Conservation (phyloP, 2,888 invertebrate genomes). For the Cheilosia pagana region DNA sequence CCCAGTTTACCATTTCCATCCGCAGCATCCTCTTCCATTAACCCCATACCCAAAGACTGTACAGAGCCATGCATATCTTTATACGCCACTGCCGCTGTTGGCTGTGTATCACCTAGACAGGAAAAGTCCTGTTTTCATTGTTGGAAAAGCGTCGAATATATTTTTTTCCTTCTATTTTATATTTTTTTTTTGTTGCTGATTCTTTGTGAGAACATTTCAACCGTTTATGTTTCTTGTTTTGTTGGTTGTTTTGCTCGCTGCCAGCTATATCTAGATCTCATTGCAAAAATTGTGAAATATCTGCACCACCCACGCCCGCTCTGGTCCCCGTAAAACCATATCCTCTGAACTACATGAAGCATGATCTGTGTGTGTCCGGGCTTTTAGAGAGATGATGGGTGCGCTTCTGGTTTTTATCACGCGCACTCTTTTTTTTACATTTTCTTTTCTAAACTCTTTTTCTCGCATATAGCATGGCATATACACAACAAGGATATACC, state of each 20-base stretch:
- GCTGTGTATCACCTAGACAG: conserved; percentile 52
- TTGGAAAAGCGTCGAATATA: conserved; percentile 58
- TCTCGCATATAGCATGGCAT: not conserved
- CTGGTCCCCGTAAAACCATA: not conserved
- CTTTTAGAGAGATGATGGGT: conserved; percentile 72
- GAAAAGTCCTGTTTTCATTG: conserved; percentile 60
- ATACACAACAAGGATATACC: conserved; percentile 28
- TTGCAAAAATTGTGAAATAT: conserved; percentile 16
- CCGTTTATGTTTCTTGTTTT: conserved; percentile 34
- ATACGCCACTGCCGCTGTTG: not conserved
- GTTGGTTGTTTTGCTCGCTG: conserved; percentile 29
- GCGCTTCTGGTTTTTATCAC: conserved; percentile 73
- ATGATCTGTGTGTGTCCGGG: conserved; percentile 64
- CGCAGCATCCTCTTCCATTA: conserved; percentile 10
- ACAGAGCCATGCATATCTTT: not conserved
- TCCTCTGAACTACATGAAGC: conserved; percentile 51
- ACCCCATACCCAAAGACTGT: not conserved
- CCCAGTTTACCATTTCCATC: conserved; percentile 9
- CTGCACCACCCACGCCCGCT: conserved; percentile 12
- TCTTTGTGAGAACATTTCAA: conserved; percentile 41
- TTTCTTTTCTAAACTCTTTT: conserved; percentile 43
- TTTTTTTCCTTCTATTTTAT: conserved; percentile 26
- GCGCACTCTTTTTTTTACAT: conserved; percentile 37
- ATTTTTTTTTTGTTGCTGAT: not conserved
- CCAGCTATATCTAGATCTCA: conserved; percentile 39